These are phyloP conservation scores for Rhinolophus sinicus DNA, from an alignment of 2,113 vertebrate species.

Conservation along the genomic window DNA sequence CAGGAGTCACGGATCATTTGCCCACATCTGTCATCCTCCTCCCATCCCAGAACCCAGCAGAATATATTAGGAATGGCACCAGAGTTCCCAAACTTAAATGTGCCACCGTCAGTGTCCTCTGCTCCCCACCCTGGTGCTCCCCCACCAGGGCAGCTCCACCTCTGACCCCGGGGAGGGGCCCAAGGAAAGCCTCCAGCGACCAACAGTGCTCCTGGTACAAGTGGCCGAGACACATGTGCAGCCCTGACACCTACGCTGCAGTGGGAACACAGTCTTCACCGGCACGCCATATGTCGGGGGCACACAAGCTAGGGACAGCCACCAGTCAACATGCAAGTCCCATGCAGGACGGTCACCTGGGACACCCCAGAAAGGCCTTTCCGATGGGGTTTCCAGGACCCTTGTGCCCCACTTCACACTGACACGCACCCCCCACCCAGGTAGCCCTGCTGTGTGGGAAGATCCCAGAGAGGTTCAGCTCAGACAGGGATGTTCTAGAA, in stretches of 20 bases:
- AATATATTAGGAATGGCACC: background rate
- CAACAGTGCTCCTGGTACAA: background rate
- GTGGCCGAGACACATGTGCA: background rate
- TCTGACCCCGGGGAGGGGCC: background rate
- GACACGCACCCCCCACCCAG: background rate
- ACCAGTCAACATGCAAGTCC: background rate
- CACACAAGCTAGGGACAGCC: background rate
- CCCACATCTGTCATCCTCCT: background rate
- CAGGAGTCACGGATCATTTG: background rate
- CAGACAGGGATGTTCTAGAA: background rate
- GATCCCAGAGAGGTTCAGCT: background rate
- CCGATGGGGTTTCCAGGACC: background rate
- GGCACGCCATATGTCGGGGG: rapidly evolving
- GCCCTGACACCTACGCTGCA: background rate
- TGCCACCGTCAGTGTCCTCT: background rate
- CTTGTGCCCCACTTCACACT: no score
- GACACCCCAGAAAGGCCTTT: background rate
- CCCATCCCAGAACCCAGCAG: background rate
- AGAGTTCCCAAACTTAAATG: background rate
- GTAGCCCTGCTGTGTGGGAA: background rate
- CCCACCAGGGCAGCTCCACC: background rate
- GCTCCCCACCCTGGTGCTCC: background rate
- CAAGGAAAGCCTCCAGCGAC: background rate
- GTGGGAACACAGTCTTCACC: background rate
- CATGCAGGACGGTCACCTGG: background rate